These are phyloP conservation scores for Pseudococcus viburni DNA, from an alignment of 2,888 invertebrate genomes.

Conservation along the genomic window DNA sequence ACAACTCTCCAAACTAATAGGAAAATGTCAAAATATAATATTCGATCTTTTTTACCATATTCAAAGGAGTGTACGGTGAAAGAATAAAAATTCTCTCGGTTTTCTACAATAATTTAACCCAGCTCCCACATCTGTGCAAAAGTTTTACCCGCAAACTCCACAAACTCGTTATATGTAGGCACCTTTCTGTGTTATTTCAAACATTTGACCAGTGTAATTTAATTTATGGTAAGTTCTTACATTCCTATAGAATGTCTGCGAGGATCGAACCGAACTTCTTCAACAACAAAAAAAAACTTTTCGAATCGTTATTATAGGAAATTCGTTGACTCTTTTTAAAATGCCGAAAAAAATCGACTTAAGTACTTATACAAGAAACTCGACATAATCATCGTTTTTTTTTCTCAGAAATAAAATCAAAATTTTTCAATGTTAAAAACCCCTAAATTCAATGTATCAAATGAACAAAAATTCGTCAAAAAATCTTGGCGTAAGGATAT, in stretches of 20 bases:
- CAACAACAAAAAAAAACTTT: no score
- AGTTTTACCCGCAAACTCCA: conserved; percentile 18
- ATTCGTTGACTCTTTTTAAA: no score
- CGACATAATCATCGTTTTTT: no score
- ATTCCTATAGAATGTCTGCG: neutral
- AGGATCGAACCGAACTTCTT: neutral
- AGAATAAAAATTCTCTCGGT: conserved; percentile 2
- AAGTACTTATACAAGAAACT: no score
- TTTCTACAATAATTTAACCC: neutral
- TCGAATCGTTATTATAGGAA: no score
- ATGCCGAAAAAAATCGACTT: no score
- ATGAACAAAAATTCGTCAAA: no score
- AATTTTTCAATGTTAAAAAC: no score
- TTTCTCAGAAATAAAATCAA: no score
- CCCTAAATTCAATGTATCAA: no score
- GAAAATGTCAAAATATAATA: neutral
- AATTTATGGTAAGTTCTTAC: conserved; percentile 8
- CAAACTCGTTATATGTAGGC: neutral
- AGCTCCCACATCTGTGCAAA: neutral
- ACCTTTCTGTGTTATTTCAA: neutral
- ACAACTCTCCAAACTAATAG: neutral
- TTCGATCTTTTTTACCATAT: neutral
- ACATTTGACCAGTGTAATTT: neutral
- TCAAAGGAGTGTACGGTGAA: neutral
- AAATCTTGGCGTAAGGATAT: neutral